These are phyloP conservation scores for Noturus placidus DNA, from an alignment of 2,113 vertebrate genomes.

Conservation along the genomic window DNA sequence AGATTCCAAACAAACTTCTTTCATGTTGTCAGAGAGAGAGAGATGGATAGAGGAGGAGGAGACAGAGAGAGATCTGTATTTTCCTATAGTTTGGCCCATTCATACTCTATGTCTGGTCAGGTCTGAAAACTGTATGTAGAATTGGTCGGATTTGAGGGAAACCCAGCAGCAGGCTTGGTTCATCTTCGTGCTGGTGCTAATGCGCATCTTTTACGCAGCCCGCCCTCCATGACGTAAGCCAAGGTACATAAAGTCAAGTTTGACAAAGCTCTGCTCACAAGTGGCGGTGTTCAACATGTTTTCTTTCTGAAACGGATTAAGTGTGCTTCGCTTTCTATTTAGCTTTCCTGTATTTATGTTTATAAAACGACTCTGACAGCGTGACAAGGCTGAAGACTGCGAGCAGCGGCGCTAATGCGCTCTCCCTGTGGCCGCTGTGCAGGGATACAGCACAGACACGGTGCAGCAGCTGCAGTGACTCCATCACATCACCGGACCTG, in stretches of 20 bases:
- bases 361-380: neutral
- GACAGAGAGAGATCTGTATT: neutral
- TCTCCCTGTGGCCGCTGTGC: neutral
- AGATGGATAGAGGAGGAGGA: neutral
- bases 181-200: neutral
- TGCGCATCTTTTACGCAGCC: slow-evolving; percentile 6
- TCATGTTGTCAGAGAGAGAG: no score
- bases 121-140: neutral
- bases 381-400: neutral
- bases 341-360: neutral
- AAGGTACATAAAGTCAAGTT: slow-evolving; percentile 37
- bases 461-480: neutral
- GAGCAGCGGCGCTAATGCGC: neutral
- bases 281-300: neutral
- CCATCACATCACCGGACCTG: neutral
- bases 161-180: neutral
- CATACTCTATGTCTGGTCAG: neutral
- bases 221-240: slow-evolving; percentile 26
- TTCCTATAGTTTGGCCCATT: neutral
- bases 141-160: neutral
- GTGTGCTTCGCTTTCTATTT: neutral
- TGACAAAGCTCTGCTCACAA: neutral
- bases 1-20: no score
- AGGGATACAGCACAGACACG: no score
- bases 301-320: neutral